Evolutionary conservation across 2,113 vertebrate species (phyloP), one percentile per base, ranked within the genome.

Genomic region (Malurus elegans): DNA sequence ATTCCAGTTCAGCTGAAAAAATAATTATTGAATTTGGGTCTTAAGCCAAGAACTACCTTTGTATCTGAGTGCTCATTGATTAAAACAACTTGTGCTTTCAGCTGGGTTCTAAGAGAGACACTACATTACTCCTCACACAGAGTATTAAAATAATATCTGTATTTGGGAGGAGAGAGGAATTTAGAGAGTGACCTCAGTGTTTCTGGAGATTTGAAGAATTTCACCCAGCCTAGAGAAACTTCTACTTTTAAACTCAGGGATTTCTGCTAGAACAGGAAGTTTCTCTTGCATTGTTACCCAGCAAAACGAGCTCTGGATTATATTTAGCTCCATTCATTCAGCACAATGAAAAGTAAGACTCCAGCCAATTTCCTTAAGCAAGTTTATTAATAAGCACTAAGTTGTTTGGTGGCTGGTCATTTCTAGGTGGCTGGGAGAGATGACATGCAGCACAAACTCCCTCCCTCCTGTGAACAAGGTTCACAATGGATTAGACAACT

Each of bases 241-340:
- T 81, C 81, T 78, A 38, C 78, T 84, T 89, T 73, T 73, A 90
- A 93, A 88, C n/a, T 26, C 28, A 18, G 79, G 56, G 81, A 78
- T 94, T 93, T 94, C 90, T 88, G 79, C 92, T 94, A 24, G 75
- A 93, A 93, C 96, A 97, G 95, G 95, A 97, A 96, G 93, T 90
- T 88, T 96, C 88, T 88, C 79, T 88, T 9, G 7, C 92, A 88
- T 95, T 97, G 94, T 94, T 95, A 91, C 64, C 88, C 95, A 80
- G 94, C 75, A 76, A 93, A 94, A 86, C 0, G 71, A 86, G 47
- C 92, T 93, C 91, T 66, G 92, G 95, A 93, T 96, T 97, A 97
- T 97, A 96, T 97, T 97, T 96, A 97, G 94, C 83, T 83, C 92
- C 72, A 93, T 97, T 97, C 96, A 95, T 93, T 86, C 75, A 71